Evolutionary conservation across 2,113 vertebrate genomes (phyloP), one percentile per base, ranked within the genome.

Genomic region (Pteronura brasiliensis): DNA sequence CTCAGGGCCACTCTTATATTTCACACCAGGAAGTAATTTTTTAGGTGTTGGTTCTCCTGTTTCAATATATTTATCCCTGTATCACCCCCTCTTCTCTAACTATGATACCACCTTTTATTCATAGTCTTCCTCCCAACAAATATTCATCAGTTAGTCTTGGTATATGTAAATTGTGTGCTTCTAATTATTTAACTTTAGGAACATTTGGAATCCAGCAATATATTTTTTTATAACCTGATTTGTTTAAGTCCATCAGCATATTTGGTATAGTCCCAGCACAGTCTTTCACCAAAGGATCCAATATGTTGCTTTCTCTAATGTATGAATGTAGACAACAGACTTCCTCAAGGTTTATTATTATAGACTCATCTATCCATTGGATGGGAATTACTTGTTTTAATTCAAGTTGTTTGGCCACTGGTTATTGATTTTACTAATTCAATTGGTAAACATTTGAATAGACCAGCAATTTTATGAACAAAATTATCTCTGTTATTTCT

Each of bases 371-470:
- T 95, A 49, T 72, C n/a, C 25, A 63, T n/a, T 85, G 42, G 1
- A 31, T n/a, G 18, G 39, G 23, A 89, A 67, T 72, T 63, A 77
- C 34, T 79, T 72, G 27, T 82, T 93, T 88, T 63, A 76, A 92
- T 90, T 12, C 25, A 34, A 81, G 31, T 61, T 86, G n/a, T 34
- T 85, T 88, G 36, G n/a, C 59, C 55, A 88, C 61, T 67, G 25
- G 49, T 49, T 85, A 85, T 82, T 93, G 42, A 34, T 82, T 85
- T 93, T 63, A 93, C 55, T 91, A 90, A 96, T 65, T 95, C 34
- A 77, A 23, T 52, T 85, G 27, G 55, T 34, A 85, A 89, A 88
- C 6, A 31, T 82, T 89, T 93, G 63, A 94, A 74, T 36, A 77
- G 81, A 71, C 21, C 21, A 89, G 29, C 14, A 86, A 4, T 69